phyloP scores from a whole-genome alignment of 2,797 vertebrate genomes.

The Prionace glauca region DNA sequence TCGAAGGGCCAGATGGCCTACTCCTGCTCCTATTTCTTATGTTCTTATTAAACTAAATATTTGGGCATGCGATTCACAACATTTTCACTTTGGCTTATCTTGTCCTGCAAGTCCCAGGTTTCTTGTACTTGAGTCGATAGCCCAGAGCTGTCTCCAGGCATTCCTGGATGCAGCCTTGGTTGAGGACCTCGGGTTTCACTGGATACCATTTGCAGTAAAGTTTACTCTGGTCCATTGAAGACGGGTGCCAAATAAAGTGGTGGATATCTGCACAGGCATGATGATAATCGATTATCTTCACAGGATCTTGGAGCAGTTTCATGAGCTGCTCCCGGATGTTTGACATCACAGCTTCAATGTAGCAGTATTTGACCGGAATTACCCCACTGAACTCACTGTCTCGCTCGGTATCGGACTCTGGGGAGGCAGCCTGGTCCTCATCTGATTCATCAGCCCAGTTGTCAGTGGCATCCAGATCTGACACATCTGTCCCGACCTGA shows the following conservation, averaged over 20 bases:
- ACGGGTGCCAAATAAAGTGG: constrained; percentile 9
- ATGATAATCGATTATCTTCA: not conserved
- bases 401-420: constrained; percentile 22
- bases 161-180: not conserved
- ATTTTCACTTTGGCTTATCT: not conserved
- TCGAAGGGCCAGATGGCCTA: too few species aligned
- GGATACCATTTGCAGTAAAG: constrained; percentile 24
- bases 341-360: not conserved
- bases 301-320: not conserved
- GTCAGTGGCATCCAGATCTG: not conserved
- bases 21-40: too few species aligned
- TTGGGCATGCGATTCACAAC: not conserved
- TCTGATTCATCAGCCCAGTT: not conserved
- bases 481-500: not conserved
- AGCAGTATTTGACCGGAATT: not conserved
- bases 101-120: not conserved
- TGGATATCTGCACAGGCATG: constrained; percentile 2
- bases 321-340: not conserved
- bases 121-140: not conserved
- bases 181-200: not conserved
- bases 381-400: not conserved
- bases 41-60: not conserved
- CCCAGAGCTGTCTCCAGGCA: not conserved
- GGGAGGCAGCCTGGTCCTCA: not conserved
- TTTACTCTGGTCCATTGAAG: not conserved